These are phyloP conservation scores for Mesaphorura yosii DNA, from an alignment of 1,140 invertebrate species.

Conservation along the genomic window DNA sequence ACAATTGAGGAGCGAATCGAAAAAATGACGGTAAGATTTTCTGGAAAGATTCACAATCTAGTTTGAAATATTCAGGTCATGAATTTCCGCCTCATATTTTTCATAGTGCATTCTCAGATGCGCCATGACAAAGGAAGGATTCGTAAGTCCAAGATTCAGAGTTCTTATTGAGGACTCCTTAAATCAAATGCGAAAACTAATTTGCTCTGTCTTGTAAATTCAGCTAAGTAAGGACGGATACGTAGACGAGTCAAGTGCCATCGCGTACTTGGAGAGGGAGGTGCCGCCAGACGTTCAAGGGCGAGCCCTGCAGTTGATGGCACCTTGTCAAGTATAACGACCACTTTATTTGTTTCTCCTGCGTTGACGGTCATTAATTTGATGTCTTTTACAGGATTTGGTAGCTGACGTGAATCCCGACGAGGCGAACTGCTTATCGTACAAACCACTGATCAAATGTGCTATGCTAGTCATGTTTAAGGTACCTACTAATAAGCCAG, in stretches of 20 bases:
- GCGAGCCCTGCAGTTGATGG: not conserved
- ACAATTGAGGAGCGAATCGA: not conserved
- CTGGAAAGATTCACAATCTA: not conserved
- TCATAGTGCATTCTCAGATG: conserved; percentile 5
- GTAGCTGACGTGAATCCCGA: conserved; percentile 2
- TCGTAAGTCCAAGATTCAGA: not conserved
- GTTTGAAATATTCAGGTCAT: not conserved
- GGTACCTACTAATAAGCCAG: not conserved
- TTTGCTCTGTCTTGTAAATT: not conserved
- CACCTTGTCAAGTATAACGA: not conserved
- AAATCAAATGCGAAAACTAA: too few species aligned
- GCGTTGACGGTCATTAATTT: not conserved
- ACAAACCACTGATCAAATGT: conserved; percentile 1
- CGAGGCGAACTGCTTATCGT: not conserved
- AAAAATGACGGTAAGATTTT: conserved; percentile 1
- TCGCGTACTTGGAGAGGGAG: conserved; percentile 1
- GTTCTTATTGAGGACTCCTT: not conserved
- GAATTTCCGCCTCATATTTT: not conserved
- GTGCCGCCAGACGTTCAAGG: not conserved
- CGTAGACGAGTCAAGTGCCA: not conserved
- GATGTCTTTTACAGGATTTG: too few species aligned
- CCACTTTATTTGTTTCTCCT: not conserved
- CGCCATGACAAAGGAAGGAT: conserved; percentile 3
- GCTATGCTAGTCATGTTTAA: not conserved
- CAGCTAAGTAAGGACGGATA: conserved; percentile 2